phyloP scores from a whole-genome alignment of 2,113 vertebrate genomes.

The Ciconia boyciana region DNA sequence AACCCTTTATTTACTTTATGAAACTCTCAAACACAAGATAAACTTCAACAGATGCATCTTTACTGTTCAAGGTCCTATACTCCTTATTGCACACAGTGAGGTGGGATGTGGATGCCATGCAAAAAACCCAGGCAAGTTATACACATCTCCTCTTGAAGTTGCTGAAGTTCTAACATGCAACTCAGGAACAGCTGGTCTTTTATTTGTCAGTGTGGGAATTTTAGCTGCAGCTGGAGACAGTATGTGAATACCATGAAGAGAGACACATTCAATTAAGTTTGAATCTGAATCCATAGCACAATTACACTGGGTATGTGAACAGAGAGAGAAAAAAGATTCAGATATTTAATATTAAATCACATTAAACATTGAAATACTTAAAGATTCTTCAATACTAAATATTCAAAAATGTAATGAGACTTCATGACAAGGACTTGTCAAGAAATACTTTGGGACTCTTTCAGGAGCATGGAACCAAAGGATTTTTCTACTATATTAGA shows the following conservation, averaged over 20 bases:
- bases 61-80: not conserved
- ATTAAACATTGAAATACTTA: not conserved
- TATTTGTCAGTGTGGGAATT: not conserved
- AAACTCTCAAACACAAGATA: not conserved
- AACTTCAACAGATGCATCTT: not conserved
- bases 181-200: not conserved
- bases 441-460: not conserved
- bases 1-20: not conserved
- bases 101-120: not conserved
- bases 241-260: not conserved
- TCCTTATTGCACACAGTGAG: not conserved
- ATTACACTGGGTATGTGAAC: not conserved
- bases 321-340: not conserved
- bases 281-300: not conserved
- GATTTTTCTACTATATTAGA: not conserved
- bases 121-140: not conserved
- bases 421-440: not conserved
- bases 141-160: not conserved
- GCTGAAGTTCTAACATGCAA: not conserved
- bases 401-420: not conserved
- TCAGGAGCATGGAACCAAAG: not conserved
- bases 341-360: not conserved
- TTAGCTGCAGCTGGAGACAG: not conserved
- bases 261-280: not conserved
- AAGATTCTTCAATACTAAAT: not conserved